Base-by-base conservation (phyloP, 1,140 invertebrate species). In the Pseudoatta argentina region DNA sequence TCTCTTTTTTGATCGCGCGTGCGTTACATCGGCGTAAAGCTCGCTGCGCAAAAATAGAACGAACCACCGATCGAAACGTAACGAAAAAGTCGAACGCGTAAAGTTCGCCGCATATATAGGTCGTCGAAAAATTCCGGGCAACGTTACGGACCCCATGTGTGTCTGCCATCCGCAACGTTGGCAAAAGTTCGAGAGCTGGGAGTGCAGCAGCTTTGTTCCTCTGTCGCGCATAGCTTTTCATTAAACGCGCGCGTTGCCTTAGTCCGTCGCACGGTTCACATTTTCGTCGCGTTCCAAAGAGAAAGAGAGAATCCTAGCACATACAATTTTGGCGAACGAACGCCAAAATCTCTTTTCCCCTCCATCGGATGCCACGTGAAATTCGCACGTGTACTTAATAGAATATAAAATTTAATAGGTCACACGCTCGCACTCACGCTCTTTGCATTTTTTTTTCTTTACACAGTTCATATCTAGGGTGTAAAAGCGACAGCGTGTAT, bases 161-260 rank as follows among this genome's bases (percentile, higher is more conserved):
- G 51, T 82, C 79, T 82, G 78, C 53, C 55, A 73, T 61, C 18
- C 79, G 24, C 34, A 72, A 72, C 66, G 10, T 75, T 73, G 67
- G 24, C 39, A 61, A 75, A 83, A 83, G 79, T 83, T 83, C 55
- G 79, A 48, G 18, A 75, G 39, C 79, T 27, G 57, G 57, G 69
- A 83, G 39, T 57, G 67, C 51, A 24, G 79, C 24, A 61, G 79
- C 79, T 82, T 82, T 82, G 79, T 73, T 34, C 39, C 79, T 83
- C 79, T 83, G 67, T 82, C 67, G 69, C 79, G 69, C 69, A 16
- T 69, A 83, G 79, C 79, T 83, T 83, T 83, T 83, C 79, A 83
- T 83, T 83, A 83, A 83, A 75, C 27, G 39, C 79, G 39, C 69
- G 39, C 24, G 8, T 82, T 67, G 39, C 51, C 79, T 83, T 83